Evolutionary conservation across 2,113 vertebrate genomes (phyloP), one percentile per base, ranked within the genome.

Genomic region (Gadus chalcogrammus): DNA sequence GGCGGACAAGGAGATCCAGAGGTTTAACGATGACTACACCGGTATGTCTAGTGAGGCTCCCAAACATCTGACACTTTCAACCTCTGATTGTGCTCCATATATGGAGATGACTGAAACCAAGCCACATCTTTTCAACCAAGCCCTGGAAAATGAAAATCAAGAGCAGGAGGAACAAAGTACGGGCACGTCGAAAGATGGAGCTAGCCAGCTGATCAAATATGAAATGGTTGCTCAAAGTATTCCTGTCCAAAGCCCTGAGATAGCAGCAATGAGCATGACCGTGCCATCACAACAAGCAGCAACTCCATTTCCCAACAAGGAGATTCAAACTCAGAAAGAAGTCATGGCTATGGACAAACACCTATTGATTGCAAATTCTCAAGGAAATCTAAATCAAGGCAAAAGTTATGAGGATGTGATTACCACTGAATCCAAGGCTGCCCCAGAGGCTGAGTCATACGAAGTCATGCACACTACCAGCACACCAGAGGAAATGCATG

Each of bases 51-150:
- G 15, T 27, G 24, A 62, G 22, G 12, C 24, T 62, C 61, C 12
- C 15, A 24, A 27, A 20, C 9, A 27, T 27, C 22, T 15, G 24
- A 27, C 24, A 62, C 8, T 27, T 13, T 15, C 61, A 27, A 62
- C 22, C 20, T 62, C 20, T 38, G n/a, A 67, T 18, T 72, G 53
- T 72, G 42, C 42, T 48, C 42, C 42, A 48, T 48, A 48, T 9
- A 48, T 48, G 42, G 42, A 48, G 42, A 48, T 48, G 42, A 48
- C 42, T 48, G 42, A 48, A 48, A 48, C 42, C 42, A 48, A 48
- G 12, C 42, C 42, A 13, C 4, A 35, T 3, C 4, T 35, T 4
- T 35, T 35, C 31, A 35, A 35, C 31, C 31, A 35, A 35, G 31
- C 31, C 31, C 31, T 5, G 31, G 31, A 35, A 35, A 35, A 35